Evolutionary conservation across 2,888 invertebrate species (phyloP).

Genomic region (Pocota personata): DNA sequence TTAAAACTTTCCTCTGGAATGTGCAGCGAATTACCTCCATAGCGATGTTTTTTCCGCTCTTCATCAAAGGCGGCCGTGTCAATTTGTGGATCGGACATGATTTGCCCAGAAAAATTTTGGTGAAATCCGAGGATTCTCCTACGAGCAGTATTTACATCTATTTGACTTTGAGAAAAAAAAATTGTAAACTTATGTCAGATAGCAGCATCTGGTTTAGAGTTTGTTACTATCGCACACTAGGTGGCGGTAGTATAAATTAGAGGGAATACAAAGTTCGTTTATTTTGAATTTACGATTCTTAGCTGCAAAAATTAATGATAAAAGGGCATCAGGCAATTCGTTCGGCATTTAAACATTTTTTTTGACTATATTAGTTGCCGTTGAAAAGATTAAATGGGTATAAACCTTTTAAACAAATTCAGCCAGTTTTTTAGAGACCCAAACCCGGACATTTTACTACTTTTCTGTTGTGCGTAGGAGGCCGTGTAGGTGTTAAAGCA

Average conservation of each 20-base stretch:
- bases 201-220: background rate
- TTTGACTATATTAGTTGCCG: too few species aligned
- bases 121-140: background rate
- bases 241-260: background rate
- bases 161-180: background rate
- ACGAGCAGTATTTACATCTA: conserved; percentile 26
- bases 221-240: background rate
- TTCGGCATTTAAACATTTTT: too few species aligned
- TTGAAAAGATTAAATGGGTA: too few species aligned
- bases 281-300: background rate
- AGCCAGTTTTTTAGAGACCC: too few species aligned
- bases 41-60: conserved; percentile 52
- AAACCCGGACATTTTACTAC: too few species aligned
- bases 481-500: too few species aligned
- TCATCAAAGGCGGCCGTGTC: conserved; percentile 11
- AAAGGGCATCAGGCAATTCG: too few species aligned
- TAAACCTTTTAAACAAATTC: too few species aligned
- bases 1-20: background rate
- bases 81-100: conserved; percentile 53
- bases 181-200: conserved; percentile 8
- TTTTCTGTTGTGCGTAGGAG: too few species aligned
- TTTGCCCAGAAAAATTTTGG: background rate
- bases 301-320: too few species aligned
- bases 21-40: conserved; percentile 30
- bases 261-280: background rate